Evolutionary conservation across 2,888 invertebrate species (phyloP), one percentile per base, ranked within the genome.

Genomic region (Cosmopolites sordidus): DNA sequence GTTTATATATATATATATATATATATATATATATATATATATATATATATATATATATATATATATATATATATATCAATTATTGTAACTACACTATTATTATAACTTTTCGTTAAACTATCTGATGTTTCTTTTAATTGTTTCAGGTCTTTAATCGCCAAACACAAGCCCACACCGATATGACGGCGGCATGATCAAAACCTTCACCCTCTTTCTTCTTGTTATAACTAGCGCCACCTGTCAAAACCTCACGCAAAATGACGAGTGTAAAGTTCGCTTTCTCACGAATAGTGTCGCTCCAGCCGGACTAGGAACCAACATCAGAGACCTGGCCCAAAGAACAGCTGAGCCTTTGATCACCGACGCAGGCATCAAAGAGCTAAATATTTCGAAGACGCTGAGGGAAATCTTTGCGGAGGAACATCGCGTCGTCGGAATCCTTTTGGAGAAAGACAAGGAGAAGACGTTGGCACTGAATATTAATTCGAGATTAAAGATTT

Each of bases 221-320:
- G 70, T 75, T 66, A 72, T 75, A 65, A 70, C 77, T 68, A 75
- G 74, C 66, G 74, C 75, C 66, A 74, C 74, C 69, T 76, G 76
- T 69, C 67, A 74, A 74, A 71, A 71, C 66, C 63, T 63, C 60
- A 58, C 61, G 56, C 64, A 72, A 63, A 54, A 69, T 68, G 69
- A 65, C 47, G 58, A 60, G 43, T 73, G 73, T 59, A 64, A 68
- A 61, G 63, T 64, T 57, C 62, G 64, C 62, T 63, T 64, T 58
- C 65, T 72, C 53, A 61, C 70, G 51, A 63, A 65, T 63, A 60
- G 68, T 59, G 64, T 69, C 64, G 52, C 68, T 68, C 69, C 72
- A 62, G 58, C 72, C 71, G 53, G 69, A 68, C 60, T 72, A 33
- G 33, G n/a, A 12, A 12, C 11, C 3, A 11, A 33, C 8, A 33